Evolutionary conservation across 2,797 vertebrate species (phyloP).

Genomic region (Zalophus californianus): DNA sequence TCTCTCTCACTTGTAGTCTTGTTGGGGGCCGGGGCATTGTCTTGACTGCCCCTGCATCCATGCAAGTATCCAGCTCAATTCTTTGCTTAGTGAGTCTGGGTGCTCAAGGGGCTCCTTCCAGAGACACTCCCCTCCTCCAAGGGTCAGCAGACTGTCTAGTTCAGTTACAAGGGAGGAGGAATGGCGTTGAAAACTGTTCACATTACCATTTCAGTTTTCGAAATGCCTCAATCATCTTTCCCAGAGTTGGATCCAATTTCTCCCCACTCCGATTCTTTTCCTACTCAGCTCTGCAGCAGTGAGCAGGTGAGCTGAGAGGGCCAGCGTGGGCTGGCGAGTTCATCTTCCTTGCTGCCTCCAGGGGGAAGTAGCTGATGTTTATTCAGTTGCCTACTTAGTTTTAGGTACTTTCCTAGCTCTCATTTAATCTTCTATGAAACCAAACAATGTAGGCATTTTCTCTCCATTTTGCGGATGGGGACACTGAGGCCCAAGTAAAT

Average conservation of each 20-base stretch:
- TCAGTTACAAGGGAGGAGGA: constrained; percentile 46
- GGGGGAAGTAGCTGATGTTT: neutral
- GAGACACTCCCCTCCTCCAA: neutral
- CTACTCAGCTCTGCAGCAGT: neutral
- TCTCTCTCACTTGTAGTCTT: neutral
- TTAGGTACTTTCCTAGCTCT: neutral
- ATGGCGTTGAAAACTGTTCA: constrained; percentile 48
- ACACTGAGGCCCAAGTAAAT: neutral
- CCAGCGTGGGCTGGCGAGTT: neutral
- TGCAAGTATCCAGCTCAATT: neutral
- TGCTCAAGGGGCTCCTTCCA: neutral
- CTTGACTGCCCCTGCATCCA: neutral
- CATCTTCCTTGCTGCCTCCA: neutral
- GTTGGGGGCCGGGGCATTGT: too few species aligned
- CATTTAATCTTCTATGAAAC: neutral
- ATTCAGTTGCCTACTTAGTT: neutral
- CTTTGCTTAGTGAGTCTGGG: neutral
- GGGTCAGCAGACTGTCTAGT: neutral
- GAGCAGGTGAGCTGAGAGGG: neutral
- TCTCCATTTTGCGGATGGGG: neutral
- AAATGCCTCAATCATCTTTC: constrained; percentile 58
- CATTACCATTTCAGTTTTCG: constrained; percentile 64
- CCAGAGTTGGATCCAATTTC: constrained; percentile 58
- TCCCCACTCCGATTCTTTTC: neutral
- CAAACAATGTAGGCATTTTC: neutral